Evolutionary conservation across 2,797 vertebrate genomes (phyloP), one percentile per base, ranked within the genome.

Genomic region (Cottoperca gobio): DNA sequence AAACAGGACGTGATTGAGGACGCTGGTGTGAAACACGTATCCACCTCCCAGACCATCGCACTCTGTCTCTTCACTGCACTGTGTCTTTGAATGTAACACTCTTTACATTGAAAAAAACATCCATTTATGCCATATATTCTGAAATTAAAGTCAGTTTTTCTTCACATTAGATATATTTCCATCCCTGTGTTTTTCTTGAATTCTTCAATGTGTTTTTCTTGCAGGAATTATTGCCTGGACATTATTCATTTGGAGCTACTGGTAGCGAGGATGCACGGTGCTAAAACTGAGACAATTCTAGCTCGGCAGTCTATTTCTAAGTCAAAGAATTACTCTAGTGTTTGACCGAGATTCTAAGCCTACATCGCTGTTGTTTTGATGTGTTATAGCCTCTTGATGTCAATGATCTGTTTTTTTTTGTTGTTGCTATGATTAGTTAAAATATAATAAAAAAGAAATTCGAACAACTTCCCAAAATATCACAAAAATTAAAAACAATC

Each of bases 1-100:
- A 33, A 69, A 70, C 31, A 74, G 59, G 68, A 71, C 35, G 28
- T 45, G 16, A 19, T 45, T 37, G 50, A 65, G 55, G 57, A 76
- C 9, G n/a, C 13, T 59, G 23, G 5, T 24, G 52, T 23, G 50
- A 79, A 79, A 68, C 45, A 68, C 12, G 26, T 9, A 24, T 35
- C 28, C n/a, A 58, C 19, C 48, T 50, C 37, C 46, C 23, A 21
- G 24, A 48, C 60, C 16, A 49, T 39, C 43, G 65, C 31, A 79
- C 71, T 21, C 33, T 24, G 21, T 48, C 52, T 26, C 21, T 11
- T 4, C 3, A 45, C 39, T 54, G 31, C 43, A 24, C 35, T 16
- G 39, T 35, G 12, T 2, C 7, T 1, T 8, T 67, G 4, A 16
- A 52, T 23, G 6, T 12, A 13, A 7, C 23, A 53, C 33, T 13